phyloP scores from a whole-genome alignment of 2,888 invertebrate genomes.

The Luffia ferchaultella region DNA sequence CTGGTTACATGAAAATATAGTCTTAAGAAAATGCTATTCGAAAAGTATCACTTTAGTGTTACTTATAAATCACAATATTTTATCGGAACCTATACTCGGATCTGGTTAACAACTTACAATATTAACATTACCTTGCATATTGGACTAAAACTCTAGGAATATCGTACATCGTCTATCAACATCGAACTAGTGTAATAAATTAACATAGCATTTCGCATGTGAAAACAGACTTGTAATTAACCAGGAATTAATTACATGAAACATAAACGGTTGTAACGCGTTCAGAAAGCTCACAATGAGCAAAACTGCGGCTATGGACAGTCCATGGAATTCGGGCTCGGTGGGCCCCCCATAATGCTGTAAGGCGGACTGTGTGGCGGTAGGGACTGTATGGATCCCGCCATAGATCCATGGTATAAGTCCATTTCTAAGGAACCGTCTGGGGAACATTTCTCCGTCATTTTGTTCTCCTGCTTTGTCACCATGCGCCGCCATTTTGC shows the following conservation, averaged over 20 bases:
- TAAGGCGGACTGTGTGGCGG: constrained; percentile 76
- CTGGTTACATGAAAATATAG: no score
- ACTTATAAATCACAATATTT: no score
- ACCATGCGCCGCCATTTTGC: constrained; percentile 94
- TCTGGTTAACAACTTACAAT: not conserved
- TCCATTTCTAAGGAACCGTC: constrained; percentile 71
- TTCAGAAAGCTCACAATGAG: constrained; percentile 47
- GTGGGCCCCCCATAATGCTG: constrained; percentile 71
- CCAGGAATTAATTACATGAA: no score
- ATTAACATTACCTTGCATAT: not conserved
- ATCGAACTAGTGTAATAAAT: not conserved
- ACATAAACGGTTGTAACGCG: constrained; percentile 12
- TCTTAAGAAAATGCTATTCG: no score
- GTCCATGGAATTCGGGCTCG: constrained; percentile 77
- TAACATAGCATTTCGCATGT: not conserved
- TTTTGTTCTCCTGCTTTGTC: constrained; percentile 79
- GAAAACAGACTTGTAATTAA: no score
- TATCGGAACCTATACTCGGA: no score
- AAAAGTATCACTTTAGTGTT: no score
- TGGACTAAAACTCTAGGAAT: not conserved
- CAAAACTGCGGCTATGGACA: constrained; percentile 70
- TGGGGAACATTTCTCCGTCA: constrained; percentile 75
- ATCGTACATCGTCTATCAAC: not conserved
- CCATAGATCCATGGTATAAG: constrained; percentile 70
- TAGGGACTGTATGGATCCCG: constrained; percentile 70